Evolutionary conservation across 2,113 vertebrate genomes (phyloP).

Genomic region (Lepus americanus): DNA sequence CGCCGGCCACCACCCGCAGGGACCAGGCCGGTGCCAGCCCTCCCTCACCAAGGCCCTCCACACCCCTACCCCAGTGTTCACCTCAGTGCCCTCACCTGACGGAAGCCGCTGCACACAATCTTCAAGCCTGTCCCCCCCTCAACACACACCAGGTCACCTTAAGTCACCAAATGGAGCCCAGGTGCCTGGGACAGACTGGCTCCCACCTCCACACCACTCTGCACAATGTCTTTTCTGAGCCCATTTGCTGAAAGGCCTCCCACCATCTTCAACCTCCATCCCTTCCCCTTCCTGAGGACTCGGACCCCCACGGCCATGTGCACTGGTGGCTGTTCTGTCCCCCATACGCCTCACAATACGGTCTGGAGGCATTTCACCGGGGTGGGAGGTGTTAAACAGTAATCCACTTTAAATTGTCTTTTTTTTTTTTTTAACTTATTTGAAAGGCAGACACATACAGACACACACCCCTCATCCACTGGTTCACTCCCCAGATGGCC

Average conservation of each 20-base stretch:
- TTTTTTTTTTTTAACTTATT: too few relatives aligned
- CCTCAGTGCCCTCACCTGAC: background rate
- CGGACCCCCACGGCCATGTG: background rate
- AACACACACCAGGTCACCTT: too few relatives aligned
- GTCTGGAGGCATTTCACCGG: too few relatives aligned
- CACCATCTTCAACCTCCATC: background rate
- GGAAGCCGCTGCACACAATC: background rate
- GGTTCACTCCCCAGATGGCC: too few relatives aligned
- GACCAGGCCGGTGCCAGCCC: too few relatives aligned
- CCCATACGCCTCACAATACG: background rate
- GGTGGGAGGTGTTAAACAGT: too few relatives aligned
- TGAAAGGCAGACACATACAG: too few relatives aligned
- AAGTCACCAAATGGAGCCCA: background rate
- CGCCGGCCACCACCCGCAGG: background rate
- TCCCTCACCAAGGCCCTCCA: background rate
- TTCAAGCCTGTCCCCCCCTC: background rate
- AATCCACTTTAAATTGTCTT: too few relatives aligned
- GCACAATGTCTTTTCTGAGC: background rate
- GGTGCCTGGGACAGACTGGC: background rate
- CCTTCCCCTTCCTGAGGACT: background rate
- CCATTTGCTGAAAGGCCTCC: background rate
- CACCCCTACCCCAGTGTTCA: background rate
- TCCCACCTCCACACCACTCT: background rate
- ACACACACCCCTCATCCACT: too few relatives aligned
- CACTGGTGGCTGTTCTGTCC: background rate